Percentiles rank a stretch among this genome's conserved stretches.
These are phyloP conservation scores for Sarcophaga carnaria DNA, from an alignment of 2,888 invertebrate species.

Conservation along the genomic window DNA sequence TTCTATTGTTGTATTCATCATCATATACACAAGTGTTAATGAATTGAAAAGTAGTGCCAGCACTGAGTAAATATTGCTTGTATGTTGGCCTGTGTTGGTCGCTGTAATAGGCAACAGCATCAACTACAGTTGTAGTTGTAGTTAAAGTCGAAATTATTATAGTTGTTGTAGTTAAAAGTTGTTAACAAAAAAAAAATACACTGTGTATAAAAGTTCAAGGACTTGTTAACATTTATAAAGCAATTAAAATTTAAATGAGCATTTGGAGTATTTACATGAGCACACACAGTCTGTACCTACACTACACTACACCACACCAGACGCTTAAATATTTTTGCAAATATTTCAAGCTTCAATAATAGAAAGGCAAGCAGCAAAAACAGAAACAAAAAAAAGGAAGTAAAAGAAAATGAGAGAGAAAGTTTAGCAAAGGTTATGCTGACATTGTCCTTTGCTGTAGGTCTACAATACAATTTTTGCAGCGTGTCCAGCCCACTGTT, in stretches of 20 bases:
- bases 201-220: slow-evolving; percentile 76
- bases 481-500: slow-evolving; percentile 14
- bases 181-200: slow-evolving; percentile 13
- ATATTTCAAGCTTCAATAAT: slow-evolving; percentile 57
- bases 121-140: neutral
- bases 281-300: slow-evolving; percentile 1
- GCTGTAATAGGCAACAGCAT: slow-evolving; percentile 26
- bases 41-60: slow-evolving; percentile 61
- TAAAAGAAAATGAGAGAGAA: neutral
- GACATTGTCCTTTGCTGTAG: slow-evolving; percentile 27
- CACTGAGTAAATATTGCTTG: slow-evolving; percentile 1
- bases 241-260: slow-evolving; percentile 80
- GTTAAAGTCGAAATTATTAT: slow-evolving; percentile 7
- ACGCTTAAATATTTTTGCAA: slow-evolving; percentile 32
- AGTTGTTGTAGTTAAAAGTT: slow-evolving; percentile 48
- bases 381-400: neutral
- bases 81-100: slow-evolving; percentile 34
- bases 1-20: slow-evolving; percentile 6
- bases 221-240: slow-evolving; percentile 80
- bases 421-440: slow-evolving; percentile 33
- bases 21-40: slow-evolving; percentile 53
- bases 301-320: no score
- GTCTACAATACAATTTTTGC: neutral
- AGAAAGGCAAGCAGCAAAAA: slow-evolving; percentile 11
- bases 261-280: slow-evolving; percentile 71